These are phyloP conservation scores for Agrotis puta DNA, from an alignment of 2,888 invertebrate species.

Conservation along the genomic window DNA sequence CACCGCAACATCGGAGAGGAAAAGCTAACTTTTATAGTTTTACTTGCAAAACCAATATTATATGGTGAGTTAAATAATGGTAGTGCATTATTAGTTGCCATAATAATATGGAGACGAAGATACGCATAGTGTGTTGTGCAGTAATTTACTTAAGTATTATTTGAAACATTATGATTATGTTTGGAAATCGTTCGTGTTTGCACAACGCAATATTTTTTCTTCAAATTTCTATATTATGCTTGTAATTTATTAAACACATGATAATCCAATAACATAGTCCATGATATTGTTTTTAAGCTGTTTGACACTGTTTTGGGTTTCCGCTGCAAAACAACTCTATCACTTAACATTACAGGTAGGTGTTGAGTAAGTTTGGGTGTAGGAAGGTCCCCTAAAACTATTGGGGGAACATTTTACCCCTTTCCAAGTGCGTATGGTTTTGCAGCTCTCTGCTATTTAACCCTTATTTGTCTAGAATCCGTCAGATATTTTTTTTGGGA, in stretches of 20 bases:
- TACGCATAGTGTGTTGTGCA: not conserved
- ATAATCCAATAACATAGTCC: not conserved
- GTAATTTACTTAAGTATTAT: not conserved
- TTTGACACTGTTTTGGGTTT: too few species aligned
- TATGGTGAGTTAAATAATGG: constrained; percentile 48
- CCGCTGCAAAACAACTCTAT: not conserved
- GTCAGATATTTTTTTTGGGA: not conserved
- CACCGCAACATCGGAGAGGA: constrained; percentile 64
- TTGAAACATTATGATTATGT: constrained; percentile 10
- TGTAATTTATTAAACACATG: not conserved
- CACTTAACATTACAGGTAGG: not conserved
- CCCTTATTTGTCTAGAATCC: not conserved
- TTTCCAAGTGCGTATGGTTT: not conserved
- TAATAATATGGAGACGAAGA: constrained; percentile 25
- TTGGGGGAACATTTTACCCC: too few species aligned
- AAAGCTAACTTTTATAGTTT: constrained; percentile 59
- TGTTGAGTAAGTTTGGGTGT: too few species aligned
- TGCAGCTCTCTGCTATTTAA: not conserved
- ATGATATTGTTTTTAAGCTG: not conserved
- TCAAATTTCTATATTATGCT: not conserved
- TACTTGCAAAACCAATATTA: constrained; percentile 58
- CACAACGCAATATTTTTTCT: constrained; percentile 9
- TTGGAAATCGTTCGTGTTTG: constrained; percentile 3
- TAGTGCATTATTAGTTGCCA: constrained; percentile 36
- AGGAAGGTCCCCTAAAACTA: not conserved